A percentile compares a stretch with the other conserved stretches of the same genome.
Evolutionary conservation across 2,113 vertebrate species (phyloP).

Genomic region (Eretmochelys imbricata): DNA sequence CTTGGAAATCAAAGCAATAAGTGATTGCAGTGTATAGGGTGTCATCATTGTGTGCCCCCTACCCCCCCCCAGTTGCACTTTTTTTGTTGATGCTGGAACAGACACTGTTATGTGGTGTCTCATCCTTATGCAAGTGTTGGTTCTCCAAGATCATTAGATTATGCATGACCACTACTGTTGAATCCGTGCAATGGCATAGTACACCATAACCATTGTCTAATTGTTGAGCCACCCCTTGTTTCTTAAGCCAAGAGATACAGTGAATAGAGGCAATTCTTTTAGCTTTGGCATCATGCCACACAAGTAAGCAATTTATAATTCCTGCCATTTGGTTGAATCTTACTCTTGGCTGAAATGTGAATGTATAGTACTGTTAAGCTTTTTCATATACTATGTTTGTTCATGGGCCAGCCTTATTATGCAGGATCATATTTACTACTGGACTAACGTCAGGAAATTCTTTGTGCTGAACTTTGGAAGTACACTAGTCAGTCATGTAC

Average conservation of each 20-base stretch:
- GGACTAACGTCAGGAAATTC: neutral
- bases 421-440: neutral
- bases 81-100: neutral
- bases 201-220: constrained; percentile 49
- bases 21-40: neutral
- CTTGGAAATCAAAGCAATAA: neutral
- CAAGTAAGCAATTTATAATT: constrained; percentile 31
- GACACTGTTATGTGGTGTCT: neutral
- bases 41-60: neutral
- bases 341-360: constrained; percentile 39
- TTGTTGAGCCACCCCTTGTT: constrained; percentile 40
- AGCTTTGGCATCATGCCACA: constrained; percentile 58
- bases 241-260: constrained; percentile 14
- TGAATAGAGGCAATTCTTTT: constrained; percentile 71
- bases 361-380: neutral
- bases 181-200: constrained; percentile 18
- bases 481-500: neutral
- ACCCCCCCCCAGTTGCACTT: too few species aligned
- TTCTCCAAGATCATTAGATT: neutral
- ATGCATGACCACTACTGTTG: neutral
- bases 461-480: neutral
- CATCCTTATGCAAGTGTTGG: neutral
- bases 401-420: neutral
- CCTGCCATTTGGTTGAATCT: constrained; percentile 47
- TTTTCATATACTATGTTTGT: constrained; percentile 17